Evolutionary conservation across 2,113 vertebrate genomes (phyloP).

Genomic region (Carollia perspicillata): DNA sequence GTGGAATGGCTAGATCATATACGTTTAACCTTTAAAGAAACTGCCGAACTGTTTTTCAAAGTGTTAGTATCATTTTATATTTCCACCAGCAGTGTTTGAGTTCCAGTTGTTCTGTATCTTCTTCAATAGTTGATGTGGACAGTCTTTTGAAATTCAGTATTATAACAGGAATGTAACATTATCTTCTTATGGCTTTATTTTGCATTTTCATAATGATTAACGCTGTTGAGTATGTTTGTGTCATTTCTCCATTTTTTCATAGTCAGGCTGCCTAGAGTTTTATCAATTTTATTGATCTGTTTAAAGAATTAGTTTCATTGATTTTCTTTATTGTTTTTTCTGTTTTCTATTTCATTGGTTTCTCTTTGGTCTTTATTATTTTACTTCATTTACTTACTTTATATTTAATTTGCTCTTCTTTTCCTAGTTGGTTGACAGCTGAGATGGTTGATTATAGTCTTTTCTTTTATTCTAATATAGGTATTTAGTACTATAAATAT

Average conservation of each 20-base stretch:
- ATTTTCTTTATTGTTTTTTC: not conserved
- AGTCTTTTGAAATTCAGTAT: not conserved
- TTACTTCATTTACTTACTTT: not conserved
- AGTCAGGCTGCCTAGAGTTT: not conserved
- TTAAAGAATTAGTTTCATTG: conserved; percentile 6
- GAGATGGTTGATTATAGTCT: not conserved
- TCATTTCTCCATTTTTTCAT: not conserved
- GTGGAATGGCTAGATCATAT: not conserved
- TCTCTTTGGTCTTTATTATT: not conserved
- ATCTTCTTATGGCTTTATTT: not conserved
- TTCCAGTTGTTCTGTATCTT: rapidly evolving
- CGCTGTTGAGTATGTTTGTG: not conserved
- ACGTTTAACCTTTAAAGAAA: not conserved
- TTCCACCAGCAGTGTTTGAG: not conserved
- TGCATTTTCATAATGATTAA: not conserved
- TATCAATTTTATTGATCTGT: not conserved
- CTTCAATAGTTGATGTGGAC: not conserved
- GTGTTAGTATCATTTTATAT: not conserved
- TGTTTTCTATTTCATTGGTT: conserved; percentile 10
- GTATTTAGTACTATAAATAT: not conserved
- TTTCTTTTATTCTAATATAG: not conserved
- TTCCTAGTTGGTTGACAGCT: not conserved
- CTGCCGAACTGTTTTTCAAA: not conserved
- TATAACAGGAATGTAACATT: not conserved
- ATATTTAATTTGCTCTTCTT: not conserved